Evolutionary conservation across 1,140 invertebrate genomes (phyloP).

Genomic region (Macrotrachela quadricornifera): DNA sequence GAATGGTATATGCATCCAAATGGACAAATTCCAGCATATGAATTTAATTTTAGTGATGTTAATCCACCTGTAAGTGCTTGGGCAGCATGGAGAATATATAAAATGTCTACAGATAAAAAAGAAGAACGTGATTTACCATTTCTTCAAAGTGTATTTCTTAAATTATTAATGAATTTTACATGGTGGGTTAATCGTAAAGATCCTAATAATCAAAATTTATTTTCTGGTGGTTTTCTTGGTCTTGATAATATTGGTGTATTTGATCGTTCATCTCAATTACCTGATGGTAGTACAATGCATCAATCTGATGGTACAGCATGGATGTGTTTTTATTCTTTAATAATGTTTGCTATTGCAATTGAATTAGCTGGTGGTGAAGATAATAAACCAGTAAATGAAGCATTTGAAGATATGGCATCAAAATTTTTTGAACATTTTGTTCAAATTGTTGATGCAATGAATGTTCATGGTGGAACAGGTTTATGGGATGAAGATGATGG

Average conservation of each 20-base stretch:
- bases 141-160: conserved; percentile 18
- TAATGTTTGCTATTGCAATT: conserved; percentile 29
- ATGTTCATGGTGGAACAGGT: neutral
- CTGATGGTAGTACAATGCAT: conserved; percentile 18
- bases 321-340: conserved; percentile 30
- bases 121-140: neutral
- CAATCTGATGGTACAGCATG: conserved; percentile 31
- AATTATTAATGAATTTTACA: conserved; percentile 30
- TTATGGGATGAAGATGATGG: neutral
- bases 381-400: conserved; percentile 14
- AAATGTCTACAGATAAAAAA: conserved; percentile 12
- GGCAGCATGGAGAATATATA: conserved; percentile 27
- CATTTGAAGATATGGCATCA: conserved; percentile 31
- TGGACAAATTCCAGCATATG: conserved; percentile 32
- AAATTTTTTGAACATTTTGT: conserved; percentile 32
- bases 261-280: conserved; percentile 28
- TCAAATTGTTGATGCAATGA: conserved; percentile 26
- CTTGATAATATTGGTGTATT: conserved; percentile 33
- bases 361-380: conserved; percentile 15
- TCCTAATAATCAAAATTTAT: conserved; percentile 24
- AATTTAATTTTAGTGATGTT: conserved; percentile 30
- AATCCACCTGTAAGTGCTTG: conserved; percentile 33
- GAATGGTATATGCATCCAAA: conserved; percentile 33
- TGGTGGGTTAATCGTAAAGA: conserved; percentile 34
- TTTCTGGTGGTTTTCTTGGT: conserved; percentile 30